These are phyloP conservation scores for Antheraea mylitta DNA, from an alignment of 1,140 invertebrate genomes.

Conservation along the genomic window DNA sequence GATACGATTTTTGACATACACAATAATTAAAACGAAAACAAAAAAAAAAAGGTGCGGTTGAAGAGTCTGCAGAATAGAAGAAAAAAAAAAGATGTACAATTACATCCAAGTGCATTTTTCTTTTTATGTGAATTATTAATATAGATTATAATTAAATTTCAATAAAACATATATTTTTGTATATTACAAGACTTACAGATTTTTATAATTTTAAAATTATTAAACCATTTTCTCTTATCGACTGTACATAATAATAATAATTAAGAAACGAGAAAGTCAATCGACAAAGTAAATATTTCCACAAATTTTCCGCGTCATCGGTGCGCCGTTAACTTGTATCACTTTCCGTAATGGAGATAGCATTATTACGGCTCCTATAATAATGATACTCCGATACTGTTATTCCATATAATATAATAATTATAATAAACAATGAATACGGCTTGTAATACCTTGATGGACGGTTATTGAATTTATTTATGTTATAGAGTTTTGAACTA, in stretches of 20 bases:
- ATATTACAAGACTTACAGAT: background rate
- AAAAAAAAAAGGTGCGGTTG: too few species aligned
- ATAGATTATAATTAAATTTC: background rate
- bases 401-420: background rate
- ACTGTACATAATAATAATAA: constrained; percentile 7
- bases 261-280: constrained; percentile 10
- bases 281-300: constrained; percentile 18
- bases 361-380: constrained; percentile 2
- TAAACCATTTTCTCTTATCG: background rate
- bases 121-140: too few species aligned
- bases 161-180: too few species aligned
- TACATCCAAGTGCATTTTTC: too few species aligned
- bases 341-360: constrained; percentile 7
- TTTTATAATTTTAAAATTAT: background rate
- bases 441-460: background rate
- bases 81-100: too few species aligned
- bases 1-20: too few species aligned
- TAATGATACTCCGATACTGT: constrained; percentile 1
- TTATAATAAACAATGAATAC: background rate
- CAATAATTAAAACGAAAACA: too few species aligned
- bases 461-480: constrained; percentile 53
- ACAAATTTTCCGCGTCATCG: constrained; percentile 15
- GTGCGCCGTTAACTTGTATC: constrained; percentile 14
- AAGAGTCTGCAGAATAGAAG: too few species aligned
- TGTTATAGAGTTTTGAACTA: background rate